Percentiles rank a stretch among this genome's conserved stretches.
Conservation (phyloP, 2,888 invertebrate genomes). For the Tipula unca region DNA sequence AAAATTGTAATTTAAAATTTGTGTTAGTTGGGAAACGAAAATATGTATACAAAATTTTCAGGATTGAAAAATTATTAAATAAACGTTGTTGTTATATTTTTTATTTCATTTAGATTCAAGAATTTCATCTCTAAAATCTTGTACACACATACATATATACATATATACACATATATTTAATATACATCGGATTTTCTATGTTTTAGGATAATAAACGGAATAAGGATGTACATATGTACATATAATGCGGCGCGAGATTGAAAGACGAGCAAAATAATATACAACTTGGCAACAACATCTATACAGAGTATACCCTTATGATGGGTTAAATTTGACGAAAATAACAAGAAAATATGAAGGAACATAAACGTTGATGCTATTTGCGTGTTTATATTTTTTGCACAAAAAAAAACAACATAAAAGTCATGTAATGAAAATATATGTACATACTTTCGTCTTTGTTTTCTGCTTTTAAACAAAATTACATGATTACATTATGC, state of each 20-base stretch:
- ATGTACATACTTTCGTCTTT: background rate
- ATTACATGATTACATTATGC: conserved; percentile 8
- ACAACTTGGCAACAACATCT: background rate
- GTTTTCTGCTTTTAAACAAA: background rate
- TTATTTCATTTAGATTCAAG: background rate
- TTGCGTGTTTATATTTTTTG: background rate
- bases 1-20: background rate
- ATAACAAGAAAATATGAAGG: background rate
- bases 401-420: background rate
- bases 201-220: background rate
- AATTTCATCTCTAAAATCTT: background rate
- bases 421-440: background rate
- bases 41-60: background rate
- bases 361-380: background rate
- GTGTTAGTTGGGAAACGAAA: background rate
- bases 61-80: background rate
- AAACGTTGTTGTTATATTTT: background rate
- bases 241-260: background rate
- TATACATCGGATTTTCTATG: background rate
- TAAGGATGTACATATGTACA: background rate
- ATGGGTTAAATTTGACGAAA: background rate
- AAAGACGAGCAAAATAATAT: background rate
- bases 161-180: background rate
- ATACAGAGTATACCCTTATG: background rate
- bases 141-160: background rate